These are phyloP conservation scores for Pristionchus maxplancki DNA, from an alignment of 2,888 invertebrate species.

Conservation along the genomic window DNA sequence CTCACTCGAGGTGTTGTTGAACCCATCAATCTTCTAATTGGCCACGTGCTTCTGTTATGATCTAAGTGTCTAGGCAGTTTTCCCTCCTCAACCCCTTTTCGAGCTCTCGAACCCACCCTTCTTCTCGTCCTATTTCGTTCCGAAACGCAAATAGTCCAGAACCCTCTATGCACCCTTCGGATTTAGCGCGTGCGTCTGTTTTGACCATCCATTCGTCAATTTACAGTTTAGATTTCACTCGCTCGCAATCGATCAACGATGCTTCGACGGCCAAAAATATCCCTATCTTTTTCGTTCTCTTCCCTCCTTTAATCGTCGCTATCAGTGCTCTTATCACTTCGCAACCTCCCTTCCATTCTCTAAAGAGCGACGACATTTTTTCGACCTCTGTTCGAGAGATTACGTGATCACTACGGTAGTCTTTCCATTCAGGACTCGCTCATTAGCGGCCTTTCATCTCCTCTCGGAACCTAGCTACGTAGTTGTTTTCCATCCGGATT, in stretches of 20 bases:
- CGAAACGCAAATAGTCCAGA: too few species aligned
- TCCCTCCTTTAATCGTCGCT: not conserved
- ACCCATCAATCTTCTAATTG: not conserved
- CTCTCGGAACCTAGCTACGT: not conserved
- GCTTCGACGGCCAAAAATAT: not conserved
- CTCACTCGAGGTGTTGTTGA: not conserved
- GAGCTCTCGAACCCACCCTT: too few species aligned
- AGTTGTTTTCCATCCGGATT: not conserved
- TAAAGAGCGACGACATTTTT: not conserved
- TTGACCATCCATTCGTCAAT: not conserved
- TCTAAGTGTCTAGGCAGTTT: too few species aligned
- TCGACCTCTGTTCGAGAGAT: constrained; percentile 9
- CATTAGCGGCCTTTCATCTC: not conserved
- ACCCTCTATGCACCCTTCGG: not conserved
- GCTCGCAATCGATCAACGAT: not conserved
- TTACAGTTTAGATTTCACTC: not conserved
- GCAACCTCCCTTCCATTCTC: not conserved
- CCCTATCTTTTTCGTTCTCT: not conserved
- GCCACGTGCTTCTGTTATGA: too few species aligned
- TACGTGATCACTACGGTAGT: not conserved
- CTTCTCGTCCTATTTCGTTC: too few species aligned
- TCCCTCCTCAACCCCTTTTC: too few species aligned
- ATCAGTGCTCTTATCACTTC: constrained; percentile 31
- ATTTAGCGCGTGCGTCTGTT: not conserved
- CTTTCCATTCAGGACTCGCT: not conserved